Evolutionary conservation across 2,888 invertebrate species (phyloP).

Genomic region (Tethea ocularis): DNA sequence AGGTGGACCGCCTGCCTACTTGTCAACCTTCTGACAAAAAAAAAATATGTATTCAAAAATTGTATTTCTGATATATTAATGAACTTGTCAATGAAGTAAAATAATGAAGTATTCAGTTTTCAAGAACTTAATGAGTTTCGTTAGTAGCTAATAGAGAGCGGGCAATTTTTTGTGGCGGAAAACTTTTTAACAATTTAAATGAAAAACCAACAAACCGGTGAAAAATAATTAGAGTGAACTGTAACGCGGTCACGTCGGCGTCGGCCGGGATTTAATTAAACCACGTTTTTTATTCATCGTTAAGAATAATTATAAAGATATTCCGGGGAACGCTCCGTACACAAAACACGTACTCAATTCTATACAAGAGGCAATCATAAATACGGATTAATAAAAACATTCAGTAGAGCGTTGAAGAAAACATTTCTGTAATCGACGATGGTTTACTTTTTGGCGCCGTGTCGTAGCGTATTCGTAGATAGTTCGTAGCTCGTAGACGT

Average conservation of each 20-base stretch:
- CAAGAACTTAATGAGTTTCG: background rate
- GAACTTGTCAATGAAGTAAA: background rate
- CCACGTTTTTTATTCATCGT: constrained; percentile 31
- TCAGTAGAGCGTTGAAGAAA: background rate
- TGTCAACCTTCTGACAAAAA: too few relatives aligned
- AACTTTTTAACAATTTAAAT: constrained; percentile 31
- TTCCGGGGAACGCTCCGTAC: background rate
- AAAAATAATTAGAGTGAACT: constrained; percentile 39
- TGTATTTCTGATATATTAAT: background rate
- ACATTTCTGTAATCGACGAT: background rate
- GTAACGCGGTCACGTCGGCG: constrained; percentile 42
- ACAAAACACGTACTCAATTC: background rate
- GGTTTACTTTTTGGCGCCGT: too few relatives aligned
- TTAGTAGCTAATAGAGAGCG: background rate
- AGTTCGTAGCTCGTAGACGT: background rate
- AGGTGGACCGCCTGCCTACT: too few relatives aligned
- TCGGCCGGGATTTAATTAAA: constrained; percentile 38
- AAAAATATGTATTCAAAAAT: too few relatives aligned
- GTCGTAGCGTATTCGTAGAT: background rate
- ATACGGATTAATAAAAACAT: background rate
- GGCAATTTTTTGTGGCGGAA: constrained; percentile 11
- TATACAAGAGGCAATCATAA: background rate
- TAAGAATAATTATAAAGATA: constrained; percentile 32
- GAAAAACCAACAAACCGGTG: constrained; percentile 44
- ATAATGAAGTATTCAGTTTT: background rate